A percentile compares a stretch with the other conserved stretches of the same genome.
Conservation (phyloP, 2,797 vertebrate species). For the Halcyon leucocephala region DNA sequence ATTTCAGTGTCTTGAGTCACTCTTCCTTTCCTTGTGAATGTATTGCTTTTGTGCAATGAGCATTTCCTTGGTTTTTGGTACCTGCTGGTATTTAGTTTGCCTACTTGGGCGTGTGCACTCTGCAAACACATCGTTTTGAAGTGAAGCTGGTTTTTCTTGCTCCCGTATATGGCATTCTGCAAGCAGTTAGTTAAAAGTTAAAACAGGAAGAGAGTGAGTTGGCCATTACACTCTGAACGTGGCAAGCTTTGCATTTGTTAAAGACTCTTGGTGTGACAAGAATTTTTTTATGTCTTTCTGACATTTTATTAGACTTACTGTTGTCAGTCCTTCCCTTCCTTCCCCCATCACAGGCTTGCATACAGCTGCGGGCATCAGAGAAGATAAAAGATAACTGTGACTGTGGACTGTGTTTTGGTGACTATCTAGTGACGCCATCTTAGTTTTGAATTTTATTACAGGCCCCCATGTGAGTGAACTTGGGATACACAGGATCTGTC, state of each 20-base stretch:
- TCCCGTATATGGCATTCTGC: slow-evolving; percentile 1
- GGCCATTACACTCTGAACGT: not conserved
- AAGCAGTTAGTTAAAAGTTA: not conserved
- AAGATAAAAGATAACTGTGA: not conserved
- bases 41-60: not conserved
- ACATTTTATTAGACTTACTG: not conserved
- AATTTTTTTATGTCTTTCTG: not conserved
- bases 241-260: slow-evolving; percentile 2
- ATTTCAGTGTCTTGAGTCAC: not conserved
- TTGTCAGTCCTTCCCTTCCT: not conserved
- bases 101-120: slow-evolving; percentile 57
- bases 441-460: not conserved
- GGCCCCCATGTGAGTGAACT: not conserved
- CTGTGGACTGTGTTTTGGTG: not conserved
- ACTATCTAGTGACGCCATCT: not conserved
- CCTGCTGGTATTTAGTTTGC: slow-evolving; percentile 44
- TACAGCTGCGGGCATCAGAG: not conserved
- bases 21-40: not conserved
- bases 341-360: not conserved
- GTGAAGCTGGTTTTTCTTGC: slow-evolving; percentile 77
- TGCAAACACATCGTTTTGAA: slow-evolving; percentile 65
- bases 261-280: not conserved
- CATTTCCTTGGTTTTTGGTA: slow-evolving; percentile 28
- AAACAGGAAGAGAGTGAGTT: not conserved
- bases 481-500: rapidly evolving